Evolutionary conservation across 2,797 vertebrate genomes (phyloP).

Genomic region (Sparus aurata): DNA sequence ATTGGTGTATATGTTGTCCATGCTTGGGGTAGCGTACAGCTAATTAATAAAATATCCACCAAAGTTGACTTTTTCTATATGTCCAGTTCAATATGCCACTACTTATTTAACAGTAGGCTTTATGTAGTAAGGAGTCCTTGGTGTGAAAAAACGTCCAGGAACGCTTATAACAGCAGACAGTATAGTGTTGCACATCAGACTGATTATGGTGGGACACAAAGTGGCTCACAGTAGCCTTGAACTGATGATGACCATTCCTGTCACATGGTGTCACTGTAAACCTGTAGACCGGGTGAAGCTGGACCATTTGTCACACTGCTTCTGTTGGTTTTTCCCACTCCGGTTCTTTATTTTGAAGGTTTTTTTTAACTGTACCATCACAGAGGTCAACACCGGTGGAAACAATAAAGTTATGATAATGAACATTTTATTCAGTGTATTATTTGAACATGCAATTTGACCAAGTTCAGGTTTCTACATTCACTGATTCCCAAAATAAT

Average conservation of each 20-base stretch:
- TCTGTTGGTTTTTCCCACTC: background rate
- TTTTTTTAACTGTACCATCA: accelerated
- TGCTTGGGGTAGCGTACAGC: too few relatives aligned
- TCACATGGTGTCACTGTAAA: constrained; percentile 63
- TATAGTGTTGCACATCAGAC: too few relatives aligned
- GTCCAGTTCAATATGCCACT: too few relatives aligned
- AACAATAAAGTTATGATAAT: background rate
- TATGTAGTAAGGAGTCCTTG: too few relatives aligned
- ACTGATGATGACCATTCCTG: background rate
- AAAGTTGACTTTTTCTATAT: too few relatives aligned
- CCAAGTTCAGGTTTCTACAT: background rate
- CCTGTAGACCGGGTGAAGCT: background rate
- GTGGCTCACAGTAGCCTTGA: background rate
- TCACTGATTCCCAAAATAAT: too few relatives aligned
- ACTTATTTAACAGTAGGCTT: too few relatives aligned
- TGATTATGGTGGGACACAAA: background rate
- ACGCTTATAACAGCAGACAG: too few relatives aligned
- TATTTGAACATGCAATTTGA: background rate
- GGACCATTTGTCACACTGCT: background rate
- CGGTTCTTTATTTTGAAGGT: background rate
- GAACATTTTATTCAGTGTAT: background rate
- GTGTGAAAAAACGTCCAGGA: too few relatives aligned
- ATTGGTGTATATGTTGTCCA: too few relatives aligned
- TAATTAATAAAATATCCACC: too few relatives aligned
- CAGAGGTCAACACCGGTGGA: background rate